Base-by-base conservation (phyloP, 2,797 vertebrate species). In the Falco rusticolus region DNA sequence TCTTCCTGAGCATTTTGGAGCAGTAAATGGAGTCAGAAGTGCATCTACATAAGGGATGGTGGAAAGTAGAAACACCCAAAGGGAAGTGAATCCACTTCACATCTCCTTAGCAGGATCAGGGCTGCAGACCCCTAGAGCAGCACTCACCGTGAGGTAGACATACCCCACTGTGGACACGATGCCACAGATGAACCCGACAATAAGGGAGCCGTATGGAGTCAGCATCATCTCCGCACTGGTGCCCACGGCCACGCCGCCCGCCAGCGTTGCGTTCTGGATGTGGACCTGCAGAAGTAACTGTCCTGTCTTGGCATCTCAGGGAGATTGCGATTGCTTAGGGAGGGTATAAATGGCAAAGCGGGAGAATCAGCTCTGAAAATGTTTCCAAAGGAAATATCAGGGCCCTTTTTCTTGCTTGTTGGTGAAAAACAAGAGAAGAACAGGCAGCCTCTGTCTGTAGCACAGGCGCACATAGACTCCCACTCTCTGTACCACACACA, bases 171-270 rank as follows among this genome's bases (percentile, higher is more conserved):
- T 99, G 65, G 99, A 99, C 95, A 99, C 88, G 16, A 99, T 98
- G 88, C 99, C 99, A 20, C 98, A 98, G 97, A 97, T 83, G 97
- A 99, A 99, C 33, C 99, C 99, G 0, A 99, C 98, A 10, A 99
- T 99, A 76, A 99, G 98, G 21, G 99, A 95, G 5, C 99, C 99
- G 0, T 99, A 99, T 0, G 99, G 98, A 45, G 97, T 98, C 94
- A 99, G 98, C 99, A 99, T 99, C 98, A 99, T 99, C 97, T 99
- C 99, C 0, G 99, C 99, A 0, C 99, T 96, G 0, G 99, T 99
- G 87, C 99, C 99, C 98, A 99, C 99, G 1, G 99, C 99, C 84
- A 99, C 99, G 0, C 99, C 99, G 0, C 99, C 99, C 0, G 99
- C 99, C 83, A 99, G 97, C 0, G 99, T 99, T 91, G 99, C 98